Percentiles rank a stretch among this genome's conserved stretches.
phyloP scores from a whole-genome alignment of 1,140 invertebrate genomes.

The Tetranychus cinnabarinus region DNA sequence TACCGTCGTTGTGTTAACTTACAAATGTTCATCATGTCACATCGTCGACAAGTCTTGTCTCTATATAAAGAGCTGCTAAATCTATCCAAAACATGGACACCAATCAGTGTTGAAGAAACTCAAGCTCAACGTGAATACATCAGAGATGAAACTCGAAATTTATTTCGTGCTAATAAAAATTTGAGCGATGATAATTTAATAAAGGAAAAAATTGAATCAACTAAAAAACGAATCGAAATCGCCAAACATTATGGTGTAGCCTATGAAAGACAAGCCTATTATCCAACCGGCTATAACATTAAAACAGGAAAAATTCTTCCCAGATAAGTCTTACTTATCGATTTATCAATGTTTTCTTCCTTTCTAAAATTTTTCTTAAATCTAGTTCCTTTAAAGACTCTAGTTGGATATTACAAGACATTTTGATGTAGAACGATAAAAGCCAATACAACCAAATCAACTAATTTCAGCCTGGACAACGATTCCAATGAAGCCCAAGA shows the following conservation, averaged over 20 bases:
- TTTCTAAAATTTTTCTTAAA: too few species aligned
- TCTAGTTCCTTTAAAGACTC: too few species aligned
- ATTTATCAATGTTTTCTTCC: too few species aligned
- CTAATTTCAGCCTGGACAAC: too few species aligned
- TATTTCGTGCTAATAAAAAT: background rate
- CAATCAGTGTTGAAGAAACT: background rate
- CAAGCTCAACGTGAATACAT: background rate
- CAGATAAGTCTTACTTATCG: too few species aligned
- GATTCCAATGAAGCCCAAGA: too few species aligned
- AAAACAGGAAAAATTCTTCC: background rate
- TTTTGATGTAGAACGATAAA: too few species aligned
- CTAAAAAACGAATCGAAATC: background rate
- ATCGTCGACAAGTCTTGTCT: background rate
- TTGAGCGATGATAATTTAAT: background rate
- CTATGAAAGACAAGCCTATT: constrained; percentile 4
- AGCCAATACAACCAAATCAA: too few species aligned
- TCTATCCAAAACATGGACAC: background rate
- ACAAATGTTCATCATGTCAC: too few species aligned
- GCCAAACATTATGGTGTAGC: constrained; percentile 6
- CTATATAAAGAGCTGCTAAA: background rate
- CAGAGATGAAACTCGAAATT: background rate
- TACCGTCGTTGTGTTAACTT: too few species aligned
- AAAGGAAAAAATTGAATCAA: background rate
- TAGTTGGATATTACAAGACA: too few species aligned
- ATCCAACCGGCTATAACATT: background rate